These are phyloP conservation scores for Onthophagus sagittarius DNA, from an alignment of 2,888 invertebrate genomes.

Conservation along the genomic window DNA sequence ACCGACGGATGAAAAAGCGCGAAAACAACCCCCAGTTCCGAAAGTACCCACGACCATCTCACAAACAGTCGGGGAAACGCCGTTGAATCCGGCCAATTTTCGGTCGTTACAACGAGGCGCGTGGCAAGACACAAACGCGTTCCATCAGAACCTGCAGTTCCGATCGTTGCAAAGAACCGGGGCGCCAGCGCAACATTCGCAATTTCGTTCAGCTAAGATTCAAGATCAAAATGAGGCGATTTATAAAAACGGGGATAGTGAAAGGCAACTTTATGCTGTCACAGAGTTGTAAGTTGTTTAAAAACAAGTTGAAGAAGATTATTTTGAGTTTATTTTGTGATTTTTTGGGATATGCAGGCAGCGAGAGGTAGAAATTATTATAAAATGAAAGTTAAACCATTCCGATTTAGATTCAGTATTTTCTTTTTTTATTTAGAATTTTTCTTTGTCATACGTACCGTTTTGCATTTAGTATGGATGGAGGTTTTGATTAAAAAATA, in stretches of 20 bases:
- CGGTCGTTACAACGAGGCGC: conserved; percentile 51
- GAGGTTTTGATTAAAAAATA: too few relatives aligned
- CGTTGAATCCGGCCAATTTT: conserved; percentile 52
- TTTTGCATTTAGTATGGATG: conserved; percentile 2
- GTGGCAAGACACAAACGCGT: conserved; percentile 42
- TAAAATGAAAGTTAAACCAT: neutral
- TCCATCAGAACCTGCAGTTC: conserved; percentile 37
- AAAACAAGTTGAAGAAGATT: too few relatives aligned
- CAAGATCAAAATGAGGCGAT: conserved; percentile 47
- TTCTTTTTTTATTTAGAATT: neutral
- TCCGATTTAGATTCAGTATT: conserved; percentile 2
- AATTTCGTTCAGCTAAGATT: conserved; percentile 46
- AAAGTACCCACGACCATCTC: conserved; percentile 45
- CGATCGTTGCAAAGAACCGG: conserved; percentile 52
- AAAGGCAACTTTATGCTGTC: conserved; percentile 64
- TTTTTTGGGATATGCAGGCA: conserved; percentile 50
- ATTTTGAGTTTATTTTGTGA: conserved; percentile 26
- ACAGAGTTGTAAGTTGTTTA: conserved; percentile 58
- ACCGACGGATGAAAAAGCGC: conserved; percentile 45
- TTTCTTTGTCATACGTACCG: neutral
- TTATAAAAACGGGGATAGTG: conserved; percentile 49
- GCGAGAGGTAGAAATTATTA: conserved; percentile 20
- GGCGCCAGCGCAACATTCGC: conserved; percentile 40
- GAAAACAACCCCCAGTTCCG: conserved; percentile 44
- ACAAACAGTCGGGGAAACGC: conserved; percentile 40